These are phyloP conservation scores for Pogonocherus hispidulus DNA, from an alignment of 2,888 invertebrate species.

Conservation along the genomic window DNA sequence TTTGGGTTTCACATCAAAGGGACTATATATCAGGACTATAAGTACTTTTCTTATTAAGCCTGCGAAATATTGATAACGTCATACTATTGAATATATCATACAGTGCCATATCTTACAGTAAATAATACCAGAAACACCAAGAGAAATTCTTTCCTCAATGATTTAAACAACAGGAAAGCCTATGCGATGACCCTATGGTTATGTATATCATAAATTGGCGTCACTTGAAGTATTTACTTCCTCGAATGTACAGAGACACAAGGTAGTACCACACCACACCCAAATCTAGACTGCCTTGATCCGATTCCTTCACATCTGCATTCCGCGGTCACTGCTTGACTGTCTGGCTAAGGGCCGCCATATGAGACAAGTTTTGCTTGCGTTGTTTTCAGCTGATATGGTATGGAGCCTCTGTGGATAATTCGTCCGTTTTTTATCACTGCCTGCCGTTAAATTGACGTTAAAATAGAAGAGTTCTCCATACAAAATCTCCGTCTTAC, in stretches of 20 bases:
- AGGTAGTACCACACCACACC: constrained; percentile 57
- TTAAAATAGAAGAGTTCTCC: too few relatives aligned
- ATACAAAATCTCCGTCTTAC: too few relatives aligned
- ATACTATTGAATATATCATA: too few relatives aligned
- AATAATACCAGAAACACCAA: background rate
- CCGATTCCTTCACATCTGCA: constrained; percentile 55
- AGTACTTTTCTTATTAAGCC: too few relatives aligned
- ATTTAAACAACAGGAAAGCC: background rate
- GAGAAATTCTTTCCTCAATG: background rate
- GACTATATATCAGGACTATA: too few relatives aligned
- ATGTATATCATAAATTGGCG: constrained; percentile 14
- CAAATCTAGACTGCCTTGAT: constrained; percentile 60
- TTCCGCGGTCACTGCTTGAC: constrained; percentile 43
- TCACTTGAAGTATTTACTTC: constrained; percentile 38
- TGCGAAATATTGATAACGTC: too few relatives aligned
- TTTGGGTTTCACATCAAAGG: too few relatives aligned
- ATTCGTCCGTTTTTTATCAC: too few relatives aligned
- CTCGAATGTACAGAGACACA: constrained; percentile 48
- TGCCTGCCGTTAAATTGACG: too few relatives aligned
- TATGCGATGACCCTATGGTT: background rate
- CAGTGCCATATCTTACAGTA: too few relatives aligned
- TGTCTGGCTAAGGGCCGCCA: constrained; percentile 29
- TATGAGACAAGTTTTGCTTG: constrained; percentile 15
- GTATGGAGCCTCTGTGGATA: too few relatives aligned
- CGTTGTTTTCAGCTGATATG: too few relatives aligned